Evolutionary conservation across 1,140 invertebrate genomes (phyloP), one percentile per base, ranked within the genome.

Genomic region (Ooceraea biroi): DNA sequence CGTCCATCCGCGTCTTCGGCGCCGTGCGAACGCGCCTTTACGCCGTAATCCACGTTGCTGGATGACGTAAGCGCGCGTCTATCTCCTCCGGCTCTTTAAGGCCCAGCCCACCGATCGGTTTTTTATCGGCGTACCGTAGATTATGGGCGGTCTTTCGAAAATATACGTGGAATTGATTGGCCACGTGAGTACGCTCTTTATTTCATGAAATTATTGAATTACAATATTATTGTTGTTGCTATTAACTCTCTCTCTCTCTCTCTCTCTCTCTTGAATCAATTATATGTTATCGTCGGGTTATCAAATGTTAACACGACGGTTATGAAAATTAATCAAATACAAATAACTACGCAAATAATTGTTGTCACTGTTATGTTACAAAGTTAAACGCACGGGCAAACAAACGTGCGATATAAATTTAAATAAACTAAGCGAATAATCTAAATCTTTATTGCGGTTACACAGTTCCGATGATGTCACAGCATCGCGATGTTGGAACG

Each of bases 21-120:
- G 83, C 86, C 76, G 86, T 88, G 83, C 83, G 60, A 88, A 88
- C 77, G 83, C 66, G 87, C 87, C 86, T 88, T 88, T 88, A 88
- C 72, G 71, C 41, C 69, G 73, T 25, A 74, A 88, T 87, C 86
- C 85, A 74, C 85, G 85, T 74, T 84, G 66, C 14, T 46, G 58
- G 46, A 22, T 88, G 83, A 88, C 83, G 87, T 85, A 88, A 88
- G 78, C 76, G 71, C 48, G 25, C 61, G 69, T 36, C 69, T 57
- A 68, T 82, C 71, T 46, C 57, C 48, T 17, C n/a, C 36, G 19
- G 25, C 50, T 77, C 58, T 83, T 83, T 41, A 52, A 58, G 36
- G 41, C 44, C 57, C 52, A 66, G 52, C 19, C 71, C 44, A 74
- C 61, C 25, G 46, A 58, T 61, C 44, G 3, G 44, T 50, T 36